These are phyloP conservation scores for Automeris io DNA, from an alignment of 2,888 invertebrate genomes.

Conservation along the genomic window DNA sequence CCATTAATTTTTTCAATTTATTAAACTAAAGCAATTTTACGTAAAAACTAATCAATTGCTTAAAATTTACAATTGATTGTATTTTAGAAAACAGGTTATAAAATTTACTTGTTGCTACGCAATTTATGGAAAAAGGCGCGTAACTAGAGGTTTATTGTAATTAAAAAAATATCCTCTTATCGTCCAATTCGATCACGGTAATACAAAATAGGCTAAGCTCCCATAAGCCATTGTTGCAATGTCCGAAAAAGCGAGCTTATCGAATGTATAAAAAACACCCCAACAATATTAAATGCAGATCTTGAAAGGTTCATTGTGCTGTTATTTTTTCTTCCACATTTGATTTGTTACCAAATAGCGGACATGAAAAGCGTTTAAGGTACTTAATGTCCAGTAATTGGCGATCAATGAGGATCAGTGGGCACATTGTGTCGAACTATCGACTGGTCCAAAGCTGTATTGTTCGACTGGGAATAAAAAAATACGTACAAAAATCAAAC, in stretches of 20 bases:
- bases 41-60: no score
- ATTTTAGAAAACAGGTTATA: no score
- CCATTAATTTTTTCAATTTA: no score
- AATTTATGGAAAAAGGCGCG: no score
- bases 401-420: slow-evolving; percentile 77
- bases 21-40: no score
- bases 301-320: slow-evolving; percentile 60
- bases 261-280: slow-evolving; percentile 52
- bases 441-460: slow-evolving; percentile 45
- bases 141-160: slow-evolving; percentile 6
- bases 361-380: slow-evolving; percentile 71
- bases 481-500: slow-evolving; percentile 44
- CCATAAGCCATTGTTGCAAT: slow-evolving; percentile 15
- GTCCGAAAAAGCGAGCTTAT: slow-evolving; percentile 54
- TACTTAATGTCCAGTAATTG: slow-evolving; percentile 78
- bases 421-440: slow-evolving; percentile 71
- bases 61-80: no score
- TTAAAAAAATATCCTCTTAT: slow-evolving; percentile 28
- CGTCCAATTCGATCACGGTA: slow-evolving; percentile 35
- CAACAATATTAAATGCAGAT: slow-evolving; percentile 53
- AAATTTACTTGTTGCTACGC: no score
- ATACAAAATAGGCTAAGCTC: slow-evolving; percentile 15
- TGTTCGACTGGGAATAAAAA: slow-evolving; percentile 54
- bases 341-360: slow-evolving; percentile 75
- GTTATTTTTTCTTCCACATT: slow-evolving; percentile 50